Conservation (phyloP, 2,888 invertebrate species). For the Notodonta ziczac region DNA sequence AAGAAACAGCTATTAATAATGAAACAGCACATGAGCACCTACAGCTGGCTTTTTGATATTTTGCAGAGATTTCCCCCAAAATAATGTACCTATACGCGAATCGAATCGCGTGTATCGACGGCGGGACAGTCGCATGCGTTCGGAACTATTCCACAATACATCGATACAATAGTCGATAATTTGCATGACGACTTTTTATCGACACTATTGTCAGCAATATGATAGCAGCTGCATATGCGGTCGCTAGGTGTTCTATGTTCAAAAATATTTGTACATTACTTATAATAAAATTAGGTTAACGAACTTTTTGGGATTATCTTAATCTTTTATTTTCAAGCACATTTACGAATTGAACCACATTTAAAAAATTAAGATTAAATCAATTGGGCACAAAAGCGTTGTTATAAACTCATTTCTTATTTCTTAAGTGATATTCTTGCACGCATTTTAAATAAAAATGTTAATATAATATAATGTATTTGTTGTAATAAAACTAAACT, state of each 20-base stretch:
- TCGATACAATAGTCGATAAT: slow-evolving; percentile 76
- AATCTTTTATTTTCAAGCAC: no score
- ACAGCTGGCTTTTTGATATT: slow-evolving; percentile 67
- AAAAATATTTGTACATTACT: neutral
- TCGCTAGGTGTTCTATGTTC: slow-evolving; percentile 4
- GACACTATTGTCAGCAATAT: slow-evolving; percentile 66
- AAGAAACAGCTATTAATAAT: no score
- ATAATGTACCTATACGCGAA: slow-evolving; percentile 50
- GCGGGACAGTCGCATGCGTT: slow-evolving; percentile 70
- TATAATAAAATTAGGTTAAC: no score
- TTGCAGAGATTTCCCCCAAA: slow-evolving; percentile 62
- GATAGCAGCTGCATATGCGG: slow-evolving; percentile 65
- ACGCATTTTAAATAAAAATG: no score
- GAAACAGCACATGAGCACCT: slow-evolving; percentile 24
- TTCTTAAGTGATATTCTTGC: no score
- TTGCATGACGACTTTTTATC: slow-evolving; percentile 83
- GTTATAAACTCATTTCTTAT: no score
- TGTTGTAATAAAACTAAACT: neutral
- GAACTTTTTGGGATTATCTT: no score
- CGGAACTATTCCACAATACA: slow-evolving; percentile 59
- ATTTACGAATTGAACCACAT: no score
- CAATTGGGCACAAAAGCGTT: no score
- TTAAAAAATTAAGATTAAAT: no score
- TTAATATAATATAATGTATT: neutral
- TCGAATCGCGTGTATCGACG: slow-evolving; percentile 64